phyloP scores from a whole-genome alignment of 2,113 vertebrate species.

The Cyprinodon variegatus region DNA sequence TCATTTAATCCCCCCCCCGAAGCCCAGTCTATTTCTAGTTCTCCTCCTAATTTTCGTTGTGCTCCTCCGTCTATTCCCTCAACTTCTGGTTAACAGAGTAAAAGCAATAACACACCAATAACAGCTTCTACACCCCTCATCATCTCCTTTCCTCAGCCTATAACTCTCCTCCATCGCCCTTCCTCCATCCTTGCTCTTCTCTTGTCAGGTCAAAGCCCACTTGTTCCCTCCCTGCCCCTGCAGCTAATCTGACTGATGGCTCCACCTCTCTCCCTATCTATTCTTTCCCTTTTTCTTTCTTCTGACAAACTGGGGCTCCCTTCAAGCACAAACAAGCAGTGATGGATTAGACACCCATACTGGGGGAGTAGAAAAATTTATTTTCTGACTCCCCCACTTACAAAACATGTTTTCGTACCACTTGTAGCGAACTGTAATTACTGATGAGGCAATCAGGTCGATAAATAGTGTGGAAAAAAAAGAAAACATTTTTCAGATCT shows the following conservation, averaged over 20 bases:
- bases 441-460: slow-evolving; percentile 37
- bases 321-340: slow-evolving; percentile 31
- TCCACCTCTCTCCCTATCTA: slow-evolving; percentile 1
- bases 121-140: slow-evolving; percentile 7
- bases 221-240: slow-evolving; percentile 7
- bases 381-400: slow-evolving; percentile 35
- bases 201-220: slow-evolving; percentile 30
- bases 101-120: slow-evolving; percentile 9
- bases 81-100: slow-evolving; percentile 5
- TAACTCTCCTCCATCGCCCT: not conserved
- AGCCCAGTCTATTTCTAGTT: slow-evolving; percentile 18
- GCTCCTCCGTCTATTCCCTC: not conserved
- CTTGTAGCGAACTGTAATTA: slow-evolving; percentile 32
- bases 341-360: slow-evolving; percentile 50
- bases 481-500: slow-evolving; percentile 28
- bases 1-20: slow-evolving; percentile 8
- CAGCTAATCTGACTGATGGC: slow-evolving; percentile 14
- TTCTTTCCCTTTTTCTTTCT: slow-evolving; percentile 20
- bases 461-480: slow-evolving; percentile 20
- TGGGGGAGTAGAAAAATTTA: slow-evolving; percentile 42
- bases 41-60: slow-evolving; percentile 8
- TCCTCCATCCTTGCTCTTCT: slow-evolving; percentile 19
- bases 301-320: slow-evolving; percentile 37
- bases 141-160: not conserved
- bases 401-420: slow-evolving; percentile 43